Evolutionary conservation across 2,113 vertebrate species (phyloP).

Genomic region (Pelecanoides urinatrix): DNA sequence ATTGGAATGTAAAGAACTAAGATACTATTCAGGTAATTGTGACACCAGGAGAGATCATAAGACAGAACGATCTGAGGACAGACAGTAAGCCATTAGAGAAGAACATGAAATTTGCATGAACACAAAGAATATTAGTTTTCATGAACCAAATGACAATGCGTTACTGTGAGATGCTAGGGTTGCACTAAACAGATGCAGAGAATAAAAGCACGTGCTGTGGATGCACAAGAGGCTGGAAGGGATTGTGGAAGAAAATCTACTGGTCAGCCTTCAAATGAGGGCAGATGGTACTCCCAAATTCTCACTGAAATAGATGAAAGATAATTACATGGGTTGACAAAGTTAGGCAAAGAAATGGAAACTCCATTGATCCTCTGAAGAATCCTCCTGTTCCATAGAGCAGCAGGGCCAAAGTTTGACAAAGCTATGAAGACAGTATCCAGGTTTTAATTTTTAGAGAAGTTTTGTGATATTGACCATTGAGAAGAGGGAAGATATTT

Average conservation of each 20-base stretch:
- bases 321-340: neutral
- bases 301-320: neutral
- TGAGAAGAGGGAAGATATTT: neutral
- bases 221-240: fast-evolving
- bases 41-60: neutral
- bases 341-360: neutral
- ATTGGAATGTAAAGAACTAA: neutral
- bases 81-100: neutral
- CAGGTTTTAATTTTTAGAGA: neutral
- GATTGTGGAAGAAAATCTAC: neutral
- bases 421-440: neutral
- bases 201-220: neutral
- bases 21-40: neutral
- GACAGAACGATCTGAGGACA: neutral
- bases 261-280: neutral
- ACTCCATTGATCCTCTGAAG: neutral
- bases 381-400: neutral
- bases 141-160: neutral
- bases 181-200: neutral
- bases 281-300: neutral
- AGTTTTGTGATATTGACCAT: neutral
- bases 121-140: neutral
- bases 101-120: neutral
- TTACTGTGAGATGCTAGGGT: neutral
- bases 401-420: neutral